Conservation (phyloP, 2,888 invertebrate species). For the Coelopa pilipes region DNA sequence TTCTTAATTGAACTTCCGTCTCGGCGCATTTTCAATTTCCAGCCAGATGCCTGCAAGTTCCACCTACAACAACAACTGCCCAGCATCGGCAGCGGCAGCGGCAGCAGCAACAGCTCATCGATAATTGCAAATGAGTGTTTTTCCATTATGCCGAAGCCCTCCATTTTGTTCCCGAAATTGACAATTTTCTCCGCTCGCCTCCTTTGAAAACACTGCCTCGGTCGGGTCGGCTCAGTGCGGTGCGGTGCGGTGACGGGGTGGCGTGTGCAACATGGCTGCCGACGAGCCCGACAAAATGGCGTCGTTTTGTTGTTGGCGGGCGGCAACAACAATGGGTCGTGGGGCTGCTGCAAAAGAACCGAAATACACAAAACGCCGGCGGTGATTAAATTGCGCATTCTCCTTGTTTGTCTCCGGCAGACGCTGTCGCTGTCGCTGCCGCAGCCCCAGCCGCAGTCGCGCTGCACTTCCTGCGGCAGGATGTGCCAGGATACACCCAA, state of each 20-base stretch:
- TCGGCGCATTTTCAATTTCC: conserved; percentile 27
- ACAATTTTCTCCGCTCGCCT: conserved; percentile 5
- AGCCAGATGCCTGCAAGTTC: conserved; percentile 19
- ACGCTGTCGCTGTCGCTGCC: background rate
- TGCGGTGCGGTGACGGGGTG: background rate
- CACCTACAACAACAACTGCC: conserved; percentile 23
- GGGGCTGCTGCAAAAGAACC: conserved; percentile 11
- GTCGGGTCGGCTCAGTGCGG: background rate
- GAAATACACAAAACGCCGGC: conserved; percentile 1
- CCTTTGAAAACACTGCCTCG: background rate
- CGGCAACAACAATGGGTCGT: background rate
- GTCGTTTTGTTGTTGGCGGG: background rate
- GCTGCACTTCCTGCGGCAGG: conserved; percentile 32
- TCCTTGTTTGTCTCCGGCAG: background rate
- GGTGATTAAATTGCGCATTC: no score
- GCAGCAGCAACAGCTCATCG: conserved; percentile 24
- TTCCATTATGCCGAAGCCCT: conserved; percentile 20
- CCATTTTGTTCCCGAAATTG: conserved; percentile 21
- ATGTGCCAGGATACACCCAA: conserved; percentile 13
- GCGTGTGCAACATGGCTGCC: conserved; percentile 22
- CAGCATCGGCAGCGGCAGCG: conserved; percentile 27
- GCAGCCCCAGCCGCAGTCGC: background rate
- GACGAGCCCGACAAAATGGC: conserved; percentile 17
- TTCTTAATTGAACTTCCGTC: conserved; percentile 29
- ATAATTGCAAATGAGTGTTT: conserved; percentile 23